Conservation (phyloP, 1,140 invertebrate genomes). For the Reticulitermes speratus region DNA sequence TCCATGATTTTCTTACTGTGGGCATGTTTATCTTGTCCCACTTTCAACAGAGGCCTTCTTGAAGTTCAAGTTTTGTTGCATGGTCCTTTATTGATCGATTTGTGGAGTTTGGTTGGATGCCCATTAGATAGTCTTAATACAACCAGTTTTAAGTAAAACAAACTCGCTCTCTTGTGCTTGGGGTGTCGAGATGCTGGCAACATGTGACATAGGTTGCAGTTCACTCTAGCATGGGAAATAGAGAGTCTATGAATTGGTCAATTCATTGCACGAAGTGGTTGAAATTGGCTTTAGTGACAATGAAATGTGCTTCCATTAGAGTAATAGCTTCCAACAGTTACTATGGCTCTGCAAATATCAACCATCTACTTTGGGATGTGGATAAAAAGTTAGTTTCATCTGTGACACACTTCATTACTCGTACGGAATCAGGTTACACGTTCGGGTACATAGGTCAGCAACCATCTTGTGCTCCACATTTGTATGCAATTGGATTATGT, state of each 20-base stretch:
- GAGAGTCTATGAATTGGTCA: neutral
- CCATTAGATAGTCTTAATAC: neutral
- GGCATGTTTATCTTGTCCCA: neutral
- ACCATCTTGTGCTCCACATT: slow-evolving; percentile 24
- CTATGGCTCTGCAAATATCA: slow-evolving; percentile 16
- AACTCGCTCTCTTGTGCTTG: neutral
- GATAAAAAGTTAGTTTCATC: neutral
- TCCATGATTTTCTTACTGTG: slow-evolving; percentile 9
- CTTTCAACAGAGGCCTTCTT: neutral
- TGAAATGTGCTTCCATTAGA: slow-evolving; percentile 35
- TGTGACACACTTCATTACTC: slow-evolving; percentile 15
- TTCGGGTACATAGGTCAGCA: neutral
- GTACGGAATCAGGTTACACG: slow-evolving; percentile 16
- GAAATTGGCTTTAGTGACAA: slow-evolving; percentile 16
- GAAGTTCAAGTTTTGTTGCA: neutral
- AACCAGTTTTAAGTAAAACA: neutral
- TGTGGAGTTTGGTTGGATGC: neutral
- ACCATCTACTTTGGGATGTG: slow-evolving; percentile 4
- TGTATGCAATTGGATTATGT: slow-evolving; percentile 19
- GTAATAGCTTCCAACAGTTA: slow-evolving; percentile 26
- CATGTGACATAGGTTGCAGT: neutral
- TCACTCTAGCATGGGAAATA: neutral
- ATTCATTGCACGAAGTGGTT: neutral
- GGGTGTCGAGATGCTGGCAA: neutral
- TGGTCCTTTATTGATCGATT: slow-evolving; percentile 8